Evolutionary conservation across 2,888 invertebrate genomes (phyloP).

Genomic region (Sminthurides aquaticus): DNA sequence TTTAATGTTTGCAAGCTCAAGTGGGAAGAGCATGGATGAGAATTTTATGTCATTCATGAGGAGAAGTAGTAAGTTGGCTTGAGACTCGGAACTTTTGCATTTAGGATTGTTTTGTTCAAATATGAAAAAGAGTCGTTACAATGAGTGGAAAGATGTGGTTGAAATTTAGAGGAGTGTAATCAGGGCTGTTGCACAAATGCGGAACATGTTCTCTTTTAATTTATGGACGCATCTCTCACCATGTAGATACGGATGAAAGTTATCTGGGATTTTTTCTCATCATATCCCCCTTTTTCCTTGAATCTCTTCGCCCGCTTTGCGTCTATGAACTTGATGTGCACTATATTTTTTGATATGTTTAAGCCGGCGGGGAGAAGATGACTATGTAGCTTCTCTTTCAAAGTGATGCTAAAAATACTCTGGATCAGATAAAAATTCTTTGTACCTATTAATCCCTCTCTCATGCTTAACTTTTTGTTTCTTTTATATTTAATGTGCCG

Average conservation of each 20-base stretch:
- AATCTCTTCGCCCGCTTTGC: no score
- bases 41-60: no score
- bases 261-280: slow-evolving; percentile 1
- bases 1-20: no score
- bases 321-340: neutral
- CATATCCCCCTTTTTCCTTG: neutral
- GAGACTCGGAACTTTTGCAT: no score
- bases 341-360: no score
- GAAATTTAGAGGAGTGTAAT: neutral
- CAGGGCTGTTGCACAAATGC: neutral
- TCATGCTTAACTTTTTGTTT: neutral
- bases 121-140: no score
- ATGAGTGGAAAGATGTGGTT: no score
- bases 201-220: neutral
- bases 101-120: no score
- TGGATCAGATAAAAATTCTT: neutral
- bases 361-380: no score
- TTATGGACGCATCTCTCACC: neutral
- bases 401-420: neutral
- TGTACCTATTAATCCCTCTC: neutral
- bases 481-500: neutral
- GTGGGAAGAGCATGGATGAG: no score
- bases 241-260: neutral
- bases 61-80: no score
- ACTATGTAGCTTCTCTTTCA: neutral